Evolutionary conservation across 2,797 vertebrate genomes (phyloP).

Genomic region (Philypnodon macrostomus): DNA sequence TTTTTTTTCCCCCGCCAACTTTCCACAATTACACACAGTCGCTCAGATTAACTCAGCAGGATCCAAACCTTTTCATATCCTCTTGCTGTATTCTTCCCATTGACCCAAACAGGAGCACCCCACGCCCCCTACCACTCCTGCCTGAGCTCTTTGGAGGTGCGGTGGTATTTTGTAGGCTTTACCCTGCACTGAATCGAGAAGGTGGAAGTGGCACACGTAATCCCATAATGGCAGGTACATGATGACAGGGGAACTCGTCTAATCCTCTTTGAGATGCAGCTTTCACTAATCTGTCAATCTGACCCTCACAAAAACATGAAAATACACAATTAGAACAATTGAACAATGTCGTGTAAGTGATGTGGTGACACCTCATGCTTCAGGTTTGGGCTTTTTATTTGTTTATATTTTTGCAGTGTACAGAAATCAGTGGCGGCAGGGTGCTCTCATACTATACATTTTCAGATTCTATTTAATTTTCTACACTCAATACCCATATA

Average conservation of each 20-base stretch:
- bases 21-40: conserved; percentile 1
- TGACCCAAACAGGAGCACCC: conserved; percentile 24
- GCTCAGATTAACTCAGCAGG: conserved; percentile 26
- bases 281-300: conserved; percentile 69
- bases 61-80: conserved; percentile 17
- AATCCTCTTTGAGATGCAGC: conserved; percentile 76
- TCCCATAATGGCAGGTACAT: conserved; percentile 74
- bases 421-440: too few relatives aligned
- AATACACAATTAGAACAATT: neutral
- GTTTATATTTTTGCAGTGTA: too few relatives aligned
- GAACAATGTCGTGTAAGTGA: neutral
- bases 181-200: conserved; percentile 50
- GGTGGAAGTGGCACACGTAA: conserved; percentile 61
- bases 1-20: conserved; percentile 16
- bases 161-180: conserved; percentile 41
- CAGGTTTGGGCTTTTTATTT: too few relatives aligned
- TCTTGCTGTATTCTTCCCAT: conserved; percentile 13
- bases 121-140: neutral
- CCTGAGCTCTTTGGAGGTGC: conserved; percentile 20
- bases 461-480: too few relatives aligned
- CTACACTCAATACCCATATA: too few relatives aligned
- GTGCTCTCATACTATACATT: too few relatives aligned
- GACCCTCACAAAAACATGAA: conserved; percentile 21
- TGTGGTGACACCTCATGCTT: too few relatives aligned
- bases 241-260: conserved; percentile 67